Base-by-base conservation (phyloP, 1,140 invertebrate genomes). In the Aradophagus sp. region DNA sequence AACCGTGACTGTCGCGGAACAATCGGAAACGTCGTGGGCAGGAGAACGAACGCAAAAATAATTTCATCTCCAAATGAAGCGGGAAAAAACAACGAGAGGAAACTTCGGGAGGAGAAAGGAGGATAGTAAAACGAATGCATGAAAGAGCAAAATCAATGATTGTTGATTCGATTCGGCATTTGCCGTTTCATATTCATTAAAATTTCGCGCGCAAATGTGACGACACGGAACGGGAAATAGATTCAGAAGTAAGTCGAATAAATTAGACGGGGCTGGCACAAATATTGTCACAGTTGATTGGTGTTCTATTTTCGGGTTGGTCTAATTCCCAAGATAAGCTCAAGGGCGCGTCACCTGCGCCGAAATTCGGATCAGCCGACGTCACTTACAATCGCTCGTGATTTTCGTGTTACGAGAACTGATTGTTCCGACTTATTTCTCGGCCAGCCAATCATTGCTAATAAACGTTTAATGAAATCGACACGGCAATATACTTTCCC, bases 221-320 rank as follows among this genome's bases (percentile, higher is more conserved):
- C 45, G 45, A 36, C 36, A 15, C 44, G 31, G 45, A 62, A 62
- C 58, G 34, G 29, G 35, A 50, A 50, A 61, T 61, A 52, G 58
- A 52, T 62, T 62, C 58, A 62, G 59, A 53, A 48, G 55, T 65
- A 65, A 65, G 62, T 66, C 52, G 62, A 66, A 66, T 56, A 50
- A 66, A 66, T 66, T 66, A 48, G 48, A 66, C 50, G 35, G 50
- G 47, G 48, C 17, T 55, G 48, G 42, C 41, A 55, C 61, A 65
- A 65, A 65, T 65, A 55, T 65, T 65, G 61, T 65, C 61, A 48
- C 42, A 55, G 50, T 45, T 63, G 59, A 63, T 63, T 63, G 47
- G 48, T 53, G 47, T 53, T 39, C 48, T 63, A 63, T 39, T 63
- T 63, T 63, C 41, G 8, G 29, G 53, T 53, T 31, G 45, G 38